phyloP scores from a whole-genome alignment of 2,888 invertebrate species.

The Unio delphinus region DNA sequence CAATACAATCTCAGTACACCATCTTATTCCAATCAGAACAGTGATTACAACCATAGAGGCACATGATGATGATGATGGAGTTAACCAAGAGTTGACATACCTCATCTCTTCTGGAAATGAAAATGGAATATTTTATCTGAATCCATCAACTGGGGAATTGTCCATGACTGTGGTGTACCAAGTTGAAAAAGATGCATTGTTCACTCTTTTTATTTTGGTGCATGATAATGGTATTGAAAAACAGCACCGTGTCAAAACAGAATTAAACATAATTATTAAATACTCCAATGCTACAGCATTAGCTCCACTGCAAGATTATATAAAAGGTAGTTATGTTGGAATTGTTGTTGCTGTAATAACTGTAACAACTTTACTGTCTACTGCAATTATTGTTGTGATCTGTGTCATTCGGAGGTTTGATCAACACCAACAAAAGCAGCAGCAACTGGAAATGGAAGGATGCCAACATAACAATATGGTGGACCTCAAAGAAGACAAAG shows the following conservation, averaged over 20 bases:
- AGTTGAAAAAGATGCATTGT: conserved; percentile 29
- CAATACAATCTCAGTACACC: conserved; percentile 49
- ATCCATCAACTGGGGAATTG: conserved; percentile 34
- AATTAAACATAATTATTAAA: conserved; percentile 29
- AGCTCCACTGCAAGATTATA: conserved; percentile 12
- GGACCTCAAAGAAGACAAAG: conserved; percentile 22
- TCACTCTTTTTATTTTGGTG: conserved; percentile 32
- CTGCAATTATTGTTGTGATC: conserved; percentile 44
- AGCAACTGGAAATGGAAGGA: conserved; percentile 35
- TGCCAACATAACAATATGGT: conserved; percentile 37
- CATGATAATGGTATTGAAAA: conserved; percentile 36
- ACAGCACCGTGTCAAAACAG: conserved; percentile 22
- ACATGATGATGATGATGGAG: conserved; percentile 52
- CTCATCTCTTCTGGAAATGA: conserved; percentile 63
- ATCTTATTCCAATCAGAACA: conserved; percentile 43
- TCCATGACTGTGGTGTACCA: conserved; percentile 30
- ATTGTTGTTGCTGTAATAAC: conserved; percentile 41
- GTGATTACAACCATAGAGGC: conserved; percentile 52
- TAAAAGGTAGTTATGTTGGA: conserved; percentile 33
- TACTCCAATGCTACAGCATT: conserved; percentile 35
- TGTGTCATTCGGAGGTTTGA: conserved; percentile 44
- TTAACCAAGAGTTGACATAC: conserved; percentile 55
- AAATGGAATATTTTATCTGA: conserved; percentile 39
- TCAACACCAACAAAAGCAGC: conserved; percentile 26
- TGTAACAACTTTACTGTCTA: conserved; percentile 39